Percentiles rank a stretch among this genome's conserved stretches.
These are phyloP conservation scores for Neosilurus hyrtlii DNA, from an alignment of 2,797 vertebrate species.

Conservation along the genomic window DNA sequence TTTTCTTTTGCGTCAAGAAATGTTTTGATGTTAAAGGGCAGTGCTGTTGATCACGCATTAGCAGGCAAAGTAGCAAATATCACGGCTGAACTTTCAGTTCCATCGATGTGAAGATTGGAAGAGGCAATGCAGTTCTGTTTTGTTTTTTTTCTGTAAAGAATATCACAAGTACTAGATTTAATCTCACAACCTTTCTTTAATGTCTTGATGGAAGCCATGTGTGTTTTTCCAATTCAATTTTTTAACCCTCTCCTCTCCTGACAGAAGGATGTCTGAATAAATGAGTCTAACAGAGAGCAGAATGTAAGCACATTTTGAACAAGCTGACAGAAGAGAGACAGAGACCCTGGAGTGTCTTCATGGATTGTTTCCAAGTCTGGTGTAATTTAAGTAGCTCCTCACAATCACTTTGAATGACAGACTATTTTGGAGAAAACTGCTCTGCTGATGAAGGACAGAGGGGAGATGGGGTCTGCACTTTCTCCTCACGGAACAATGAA, in stretches of 20 bases:
- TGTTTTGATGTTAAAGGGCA: slow-evolving; percentile 32
- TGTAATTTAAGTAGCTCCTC: slow-evolving; percentile 20
- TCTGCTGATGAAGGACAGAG: slow-evolving; percentile 23
- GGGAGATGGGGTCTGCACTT: slow-evolving; percentile 36
- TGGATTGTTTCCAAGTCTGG: slow-evolving; percentile 15
- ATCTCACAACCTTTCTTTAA: slow-evolving; percentile 55
- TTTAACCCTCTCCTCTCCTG: slow-evolving; percentile 40
- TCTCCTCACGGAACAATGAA: slow-evolving; percentile 56
- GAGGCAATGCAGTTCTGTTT: slow-evolving; percentile 19
- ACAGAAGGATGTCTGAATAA: slow-evolving; percentile 10
- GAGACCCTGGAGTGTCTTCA: background rate
- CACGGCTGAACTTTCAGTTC: slow-evolving; percentile 33
- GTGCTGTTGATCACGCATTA: slow-evolving; percentile 22
- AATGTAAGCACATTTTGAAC: slow-evolving; percentile 8
- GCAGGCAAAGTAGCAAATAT: slow-evolving; percentile 37
- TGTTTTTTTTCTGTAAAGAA: slow-evolving; percentile 36
- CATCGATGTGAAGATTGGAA: slow-evolving; percentile 40
- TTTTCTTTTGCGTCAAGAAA: slow-evolving; percentile 38
- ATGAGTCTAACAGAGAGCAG: slow-evolving; percentile 3
- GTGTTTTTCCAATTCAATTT: slow-evolving; percentile 42
- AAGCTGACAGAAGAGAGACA: slow-evolving; percentile 12
- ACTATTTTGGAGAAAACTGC: slow-evolving; percentile 41
- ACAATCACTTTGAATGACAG: slow-evolving; percentile 9
- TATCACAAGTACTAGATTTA: slow-evolving; percentile 56
- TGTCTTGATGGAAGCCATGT: slow-evolving; percentile 58